Percentiles rank a stretch among this genome's conserved stretches.
phyloP scores from a whole-genome alignment of 2,113 vertebrate species.

The Ammodytes dubius region DNA sequence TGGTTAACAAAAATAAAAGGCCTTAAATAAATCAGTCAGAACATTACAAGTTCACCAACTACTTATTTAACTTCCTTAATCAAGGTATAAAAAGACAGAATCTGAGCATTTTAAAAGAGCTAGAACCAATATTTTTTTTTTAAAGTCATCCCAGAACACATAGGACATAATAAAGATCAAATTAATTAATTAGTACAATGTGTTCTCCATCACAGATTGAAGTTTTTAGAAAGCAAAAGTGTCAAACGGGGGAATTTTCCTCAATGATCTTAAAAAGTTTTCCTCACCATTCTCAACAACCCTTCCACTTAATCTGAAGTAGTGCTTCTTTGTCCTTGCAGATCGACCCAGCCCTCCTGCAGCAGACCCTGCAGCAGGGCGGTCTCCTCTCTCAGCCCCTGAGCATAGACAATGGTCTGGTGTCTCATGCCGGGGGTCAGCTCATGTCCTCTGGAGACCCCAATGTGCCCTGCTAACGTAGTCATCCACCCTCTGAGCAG shows the following conservation, averaged over 20 bases:
- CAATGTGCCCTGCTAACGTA: slow-evolving; percentile 88
- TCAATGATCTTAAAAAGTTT: background rate
- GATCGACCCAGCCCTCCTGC: slow-evolving; percentile 94
- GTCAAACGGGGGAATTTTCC: background rate
- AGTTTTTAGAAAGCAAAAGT: background rate
- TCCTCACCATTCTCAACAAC: background rate
- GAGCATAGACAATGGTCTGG: slow-evolving; percentile 84
- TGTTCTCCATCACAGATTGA: background rate
- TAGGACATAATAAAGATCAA: background rate
- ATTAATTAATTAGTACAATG: background rate
- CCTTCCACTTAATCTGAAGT: slow-evolving; percentile 32
- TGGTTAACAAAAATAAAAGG: too few species aligned
- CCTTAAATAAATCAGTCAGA: too few species aligned
- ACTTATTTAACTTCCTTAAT: too few species aligned
- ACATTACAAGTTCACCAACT: too few species aligned
- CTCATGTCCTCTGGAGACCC: slow-evolving; percentile 87
- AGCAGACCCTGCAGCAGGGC: slow-evolving; percentile 94
- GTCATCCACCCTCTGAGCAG: slow-evolving; percentile 94
- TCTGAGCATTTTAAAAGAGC: too few species aligned
- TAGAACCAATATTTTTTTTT: too few species aligned
- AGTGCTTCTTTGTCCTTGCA: slow-evolving; percentile 71
- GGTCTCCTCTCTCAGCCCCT: slow-evolving; percentile 91
- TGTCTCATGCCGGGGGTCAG: slow-evolving; percentile 83
- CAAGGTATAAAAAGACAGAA: too few species aligned
- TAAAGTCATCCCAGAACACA: background rate